Evolutionary conservation across 2,888 invertebrate species (phyloP), one percentile per base, ranked within the genome.

Genomic region (Pemphredon lugubris): DNA sequence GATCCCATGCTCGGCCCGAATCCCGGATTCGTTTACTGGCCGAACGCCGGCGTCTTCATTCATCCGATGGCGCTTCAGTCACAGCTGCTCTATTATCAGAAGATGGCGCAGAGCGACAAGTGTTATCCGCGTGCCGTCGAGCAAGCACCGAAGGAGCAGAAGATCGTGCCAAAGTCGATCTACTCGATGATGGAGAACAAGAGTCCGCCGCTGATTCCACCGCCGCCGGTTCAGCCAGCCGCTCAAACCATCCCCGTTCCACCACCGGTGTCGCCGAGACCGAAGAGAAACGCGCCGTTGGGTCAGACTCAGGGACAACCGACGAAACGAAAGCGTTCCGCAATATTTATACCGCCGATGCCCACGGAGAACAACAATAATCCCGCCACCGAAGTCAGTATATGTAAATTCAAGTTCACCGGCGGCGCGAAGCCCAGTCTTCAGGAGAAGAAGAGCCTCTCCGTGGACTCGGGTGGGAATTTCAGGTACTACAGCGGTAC

Each of bases 391-490:
- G 96, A 96, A 89, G 97, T 96, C 40, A 95, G 95, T 88, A 97
- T 97, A 85, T 97, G 97, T 88, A 97, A 97, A 89, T 97, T 97
- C 86, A 97, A 97, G 88, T 97, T 97, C 87, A 97, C 96, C 0
- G 97, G 97, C 0, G 97, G 97, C 0, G 96, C 96, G 0, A 96
- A 96, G 77, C 97, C 97, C 0, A 94, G 94, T 64, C 87, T 97
- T 48, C 96, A 97, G 87, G 97, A 97, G 85, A 97, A 97, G 90
- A 97, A 97, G 89, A 96, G 96, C 94, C 91, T 97, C 0, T 96
- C 96, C 0, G 96, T 97, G 0, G 97, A 97, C 87, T 94, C 96
- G 0, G 96, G 96, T 0, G 97, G 97, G 0, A 96, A 96, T 85
- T 96, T 97, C 79, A 91, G 95, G 21, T 97, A 96, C 84, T 97